These are phyloP conservation scores for Sparus aurata DNA, from an alignment of 2,797 vertebrate genomes.

Conservation along the genomic window DNA sequence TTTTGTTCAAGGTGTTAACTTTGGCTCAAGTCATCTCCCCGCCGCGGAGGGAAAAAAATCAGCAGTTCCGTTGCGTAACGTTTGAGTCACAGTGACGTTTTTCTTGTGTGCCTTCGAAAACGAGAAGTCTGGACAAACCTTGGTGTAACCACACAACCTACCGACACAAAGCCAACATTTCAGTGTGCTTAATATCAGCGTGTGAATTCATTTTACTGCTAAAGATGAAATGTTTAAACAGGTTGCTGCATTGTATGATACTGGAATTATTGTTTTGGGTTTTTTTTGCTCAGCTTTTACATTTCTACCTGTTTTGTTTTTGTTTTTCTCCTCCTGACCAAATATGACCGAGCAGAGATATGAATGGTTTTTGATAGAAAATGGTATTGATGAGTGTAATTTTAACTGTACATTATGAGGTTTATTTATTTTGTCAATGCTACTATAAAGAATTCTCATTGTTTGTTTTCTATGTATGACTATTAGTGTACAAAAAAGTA, in stretches of 20 bases:
- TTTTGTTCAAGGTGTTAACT: constrained; percentile 36
- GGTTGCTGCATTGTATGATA: constrained; percentile 63
- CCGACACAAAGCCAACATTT: constrained; percentile 46
- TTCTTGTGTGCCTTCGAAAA: constrained; percentile 69
- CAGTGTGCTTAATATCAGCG: constrained; percentile 49
- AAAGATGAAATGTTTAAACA: constrained; percentile 48
- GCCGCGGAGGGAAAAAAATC: constrained; percentile 15
- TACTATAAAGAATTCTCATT: constrained; percentile 63
- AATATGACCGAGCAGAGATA: constrained; percentile 59
- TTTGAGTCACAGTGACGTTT: constrained; percentile 36
- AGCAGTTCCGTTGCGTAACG: constrained; percentile 27
- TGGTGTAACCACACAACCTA: constrained; percentile 39
- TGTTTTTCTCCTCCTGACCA: constrained; percentile 65
- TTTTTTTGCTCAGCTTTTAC: constrained; percentile 52
- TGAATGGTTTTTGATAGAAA: constrained; percentile 60
- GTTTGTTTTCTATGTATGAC: constrained; percentile 69
- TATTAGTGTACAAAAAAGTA: constrained; percentile 56
- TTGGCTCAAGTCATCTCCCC: constrained; percentile 44
- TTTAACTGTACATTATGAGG: constrained; percentile 73
- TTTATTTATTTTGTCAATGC: constrained; percentile 81
- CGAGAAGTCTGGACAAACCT: constrained; percentile 48
- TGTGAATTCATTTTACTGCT: constrained; percentile 47
- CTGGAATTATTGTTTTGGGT: constrained; percentile 70
- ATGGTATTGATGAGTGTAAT: constrained; percentile 53
- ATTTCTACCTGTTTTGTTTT: constrained; percentile 51